Evolutionary conservation across 2,888 invertebrate genomes (phyloP).

Genomic region (Philonicus albiceps): DNA sequence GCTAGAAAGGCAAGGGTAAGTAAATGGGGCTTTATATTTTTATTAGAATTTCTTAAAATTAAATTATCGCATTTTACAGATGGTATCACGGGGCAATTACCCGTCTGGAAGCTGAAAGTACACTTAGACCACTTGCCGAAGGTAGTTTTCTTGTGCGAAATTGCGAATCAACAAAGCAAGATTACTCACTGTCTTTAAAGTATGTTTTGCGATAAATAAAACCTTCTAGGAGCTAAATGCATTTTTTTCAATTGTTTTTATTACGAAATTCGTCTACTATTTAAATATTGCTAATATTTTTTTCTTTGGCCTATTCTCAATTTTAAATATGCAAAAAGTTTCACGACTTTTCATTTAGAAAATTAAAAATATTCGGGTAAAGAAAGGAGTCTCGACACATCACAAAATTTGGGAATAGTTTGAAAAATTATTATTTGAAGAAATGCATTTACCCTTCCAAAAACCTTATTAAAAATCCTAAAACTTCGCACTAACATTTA

Average conservation of each 20-base stretch:
- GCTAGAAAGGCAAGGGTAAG: slow-evolving; percentile 87
- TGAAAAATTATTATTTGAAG: no score
- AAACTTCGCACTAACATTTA: background rate
- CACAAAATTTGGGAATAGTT: no score
- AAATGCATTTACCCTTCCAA: background rate
- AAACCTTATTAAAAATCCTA: no score
- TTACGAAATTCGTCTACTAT: no score
- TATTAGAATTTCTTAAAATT: background rate
- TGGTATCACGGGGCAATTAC: slow-evolving; percentile 97
- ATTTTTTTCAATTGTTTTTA: no score
- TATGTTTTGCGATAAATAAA: slow-evolving; percentile 66
- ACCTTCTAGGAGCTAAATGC: no score
- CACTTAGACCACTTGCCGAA: slow-evolving; percentile 82
- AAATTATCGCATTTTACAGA: slow-evolving; percentile 61
- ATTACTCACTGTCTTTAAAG: slow-evolving; percentile 95
- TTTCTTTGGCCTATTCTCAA: no score
- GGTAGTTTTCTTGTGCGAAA: slow-evolving; percentile 94
- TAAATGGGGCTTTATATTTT: slow-evolving; percentile 42
- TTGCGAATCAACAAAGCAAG: slow-evolving; percentile 91
- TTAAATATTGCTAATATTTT: no score
- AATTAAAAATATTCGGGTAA: no score
- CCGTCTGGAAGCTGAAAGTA: slow-evolving; percentile 88
- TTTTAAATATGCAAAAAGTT: no score
- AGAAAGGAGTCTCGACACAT: no score
- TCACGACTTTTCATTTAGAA: no score